Evolutionary conservation across 1,140 invertebrate species (phyloP).

Genomic region (Asbolus verrucosus): DNA sequence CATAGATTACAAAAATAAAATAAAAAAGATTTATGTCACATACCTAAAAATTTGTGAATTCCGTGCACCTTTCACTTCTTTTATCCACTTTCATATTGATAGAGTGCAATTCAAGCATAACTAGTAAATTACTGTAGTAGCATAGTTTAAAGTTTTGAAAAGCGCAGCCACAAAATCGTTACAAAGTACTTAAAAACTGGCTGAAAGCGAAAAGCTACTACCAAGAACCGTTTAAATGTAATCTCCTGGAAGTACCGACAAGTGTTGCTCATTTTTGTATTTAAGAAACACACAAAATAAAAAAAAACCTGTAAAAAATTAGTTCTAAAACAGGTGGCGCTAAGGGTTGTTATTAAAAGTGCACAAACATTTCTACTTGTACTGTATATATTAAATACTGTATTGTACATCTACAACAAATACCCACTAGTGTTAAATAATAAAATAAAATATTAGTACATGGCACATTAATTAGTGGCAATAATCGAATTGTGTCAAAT

Average conservation of each 20-base stretch:
- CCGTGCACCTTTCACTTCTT: conserved; percentile 48
- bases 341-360: conserved; percentile 28
- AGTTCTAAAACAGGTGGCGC: too few relatives aligned
- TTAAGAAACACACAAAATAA: too few relatives aligned
- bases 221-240: too few relatives aligned
- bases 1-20: conserved; percentile 35
- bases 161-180: too few relatives aligned
- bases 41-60: conserved; percentile 37
- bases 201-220: too few relatives aligned
- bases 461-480: conserved; percentile 19
- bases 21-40: background rate
- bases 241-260: too few relatives aligned
- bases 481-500: background rate
- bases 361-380: conserved; percentile 35
- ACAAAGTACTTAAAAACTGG: background rate
- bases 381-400: conserved; percentile 37
- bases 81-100: conserved; percentile 55
- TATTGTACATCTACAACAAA: conserved; percentile 32
- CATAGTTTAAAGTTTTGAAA: background rate
- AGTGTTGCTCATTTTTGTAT: too few relatives aligned
- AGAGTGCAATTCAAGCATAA: conserved; percentile 22
- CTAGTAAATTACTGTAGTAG: too few relatives aligned
- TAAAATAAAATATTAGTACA: conserved; percentile 24
- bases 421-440: conserved; percentile 10
- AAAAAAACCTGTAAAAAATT: too few relatives aligned